Conservation (phyloP, 2,797 vertebrate species). For the Microctenopoma stevenorrisi region DNA sequence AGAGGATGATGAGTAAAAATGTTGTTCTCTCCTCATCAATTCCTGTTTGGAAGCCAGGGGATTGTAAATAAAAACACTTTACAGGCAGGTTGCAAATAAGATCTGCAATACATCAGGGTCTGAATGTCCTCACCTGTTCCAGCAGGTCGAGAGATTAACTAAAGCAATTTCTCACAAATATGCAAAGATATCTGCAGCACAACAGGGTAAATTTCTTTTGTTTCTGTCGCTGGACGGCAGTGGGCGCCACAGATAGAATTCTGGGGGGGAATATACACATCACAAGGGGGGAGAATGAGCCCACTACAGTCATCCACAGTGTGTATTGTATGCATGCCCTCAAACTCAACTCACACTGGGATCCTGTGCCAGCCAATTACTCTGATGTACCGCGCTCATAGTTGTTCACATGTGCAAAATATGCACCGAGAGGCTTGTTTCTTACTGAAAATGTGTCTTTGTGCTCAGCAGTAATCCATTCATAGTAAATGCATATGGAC, state of each 20-base stretch:
- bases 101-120: slow-evolving; percentile 26
- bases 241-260: slow-evolving; percentile 27
- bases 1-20: slow-evolving; percentile 55
- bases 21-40: slow-evolving; percentile 36
- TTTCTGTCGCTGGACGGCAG: slow-evolving; percentile 1
- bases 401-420: slow-evolving; percentile 1
- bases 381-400: slow-evolving; percentile 37
- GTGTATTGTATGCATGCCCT: slow-evolving; percentile 50
- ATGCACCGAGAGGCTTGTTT: slow-evolving; percentile 19
- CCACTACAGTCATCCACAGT: slow-evolving; percentile 38
- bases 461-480: slow-evolving; percentile 20
- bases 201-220: slow-evolving; percentile 7
- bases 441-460: slow-evolving; percentile 23
- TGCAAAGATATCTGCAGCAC: slow-evolving; percentile 42
- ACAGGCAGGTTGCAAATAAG: slow-evolving; percentile 26
- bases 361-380: slow-evolving; percentile 55
- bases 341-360: slow-evolving; percentile 64
- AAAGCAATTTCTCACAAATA: slow-evolving; percentile 25
- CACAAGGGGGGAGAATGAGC: slow-evolving; percentile 26
- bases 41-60: slow-evolving; percentile 19
- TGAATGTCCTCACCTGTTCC: slow-evolving; percentile 35
- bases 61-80: slow-evolving; percentile 27
- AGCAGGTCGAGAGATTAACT: slow-evolving; percentile 35
- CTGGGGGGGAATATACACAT: slow-evolving; percentile 31
- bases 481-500: slow-evolving; percentile 8